phyloP scores from a whole-genome alignment of 1,140 invertebrate genomes.

The Brachystomella parvula region DNA sequence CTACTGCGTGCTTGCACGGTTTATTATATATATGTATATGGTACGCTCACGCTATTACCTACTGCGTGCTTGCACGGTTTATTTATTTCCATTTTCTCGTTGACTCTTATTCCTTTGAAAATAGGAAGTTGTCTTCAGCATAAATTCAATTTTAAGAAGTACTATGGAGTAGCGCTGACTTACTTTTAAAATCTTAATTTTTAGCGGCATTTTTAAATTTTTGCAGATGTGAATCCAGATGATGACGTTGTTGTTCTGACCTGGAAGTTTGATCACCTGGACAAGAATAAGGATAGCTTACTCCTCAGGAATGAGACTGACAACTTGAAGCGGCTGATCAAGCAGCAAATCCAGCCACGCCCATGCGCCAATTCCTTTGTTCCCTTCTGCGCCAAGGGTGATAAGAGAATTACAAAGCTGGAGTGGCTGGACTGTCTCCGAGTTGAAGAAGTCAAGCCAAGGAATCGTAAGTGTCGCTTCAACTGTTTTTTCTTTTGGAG shows the following conservation, averaged over 20 bases:
- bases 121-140: too few species aligned
- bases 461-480: constrained; percentile 39
- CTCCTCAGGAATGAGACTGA: constrained; percentile 71
- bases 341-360: constrained; percentile 75
- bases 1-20: too few species aligned
- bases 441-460: constrained; percentile 50
- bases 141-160: not conserved
- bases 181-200: not conserved
- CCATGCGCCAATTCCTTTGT: constrained; percentile 81
- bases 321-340: constrained; percentile 67
- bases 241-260: constrained; percentile 51
- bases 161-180: not conserved
- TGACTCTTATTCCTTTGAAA: too few species aligned
- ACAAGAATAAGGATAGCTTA: constrained; percentile 62
- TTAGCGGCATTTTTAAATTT: not conserved
- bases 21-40: too few species aligned
- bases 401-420: constrained; percentile 59
- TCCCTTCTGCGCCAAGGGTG: constrained; percentile 69
- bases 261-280: constrained; percentile 80
- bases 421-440: constrained; percentile 79
- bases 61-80: too few species aligned
- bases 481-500: not conserved
- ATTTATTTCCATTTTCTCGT: too few species aligned
- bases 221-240: constrained; percentile 20
- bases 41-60: too few species aligned